phyloP scores from a whole-genome alignment of 2,113 vertebrate species.

The Nerophis ophidion region DNA sequence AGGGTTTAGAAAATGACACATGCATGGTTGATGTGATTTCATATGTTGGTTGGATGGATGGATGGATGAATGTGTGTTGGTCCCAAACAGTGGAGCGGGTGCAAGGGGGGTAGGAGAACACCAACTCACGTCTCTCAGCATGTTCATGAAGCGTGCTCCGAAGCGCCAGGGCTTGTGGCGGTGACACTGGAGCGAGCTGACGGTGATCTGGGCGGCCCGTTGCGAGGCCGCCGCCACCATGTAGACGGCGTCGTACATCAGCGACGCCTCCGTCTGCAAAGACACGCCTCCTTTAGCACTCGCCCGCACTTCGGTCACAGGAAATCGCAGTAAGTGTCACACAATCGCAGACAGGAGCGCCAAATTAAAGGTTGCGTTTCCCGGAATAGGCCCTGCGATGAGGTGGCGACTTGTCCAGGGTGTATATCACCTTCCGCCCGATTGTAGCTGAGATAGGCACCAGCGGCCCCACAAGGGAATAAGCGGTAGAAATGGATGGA shows the following conservation, averaged over 20 bases:
- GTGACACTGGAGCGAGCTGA: constrained; percentile 97
- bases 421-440: too few species aligned
- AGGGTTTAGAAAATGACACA: too few species aligned
- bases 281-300: constrained; percentile 17
- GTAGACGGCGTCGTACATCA: constrained; percentile 95
- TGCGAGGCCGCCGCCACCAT: constrained; percentile 91
- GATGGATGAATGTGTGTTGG: not conserved
- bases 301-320: not conserved
- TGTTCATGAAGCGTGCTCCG: constrained; percentile 89
- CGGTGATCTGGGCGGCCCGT: constrained; percentile 83
- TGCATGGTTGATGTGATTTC: too few species aligned
- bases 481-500: too few species aligned
- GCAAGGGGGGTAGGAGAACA: not conserved
- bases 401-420: too few species aligned
- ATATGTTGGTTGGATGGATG: not conserved
- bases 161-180: constrained; percentile 97
- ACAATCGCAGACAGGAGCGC: constrained; percentile 8
- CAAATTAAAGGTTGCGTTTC: not conserved
- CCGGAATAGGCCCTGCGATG: too few species aligned
- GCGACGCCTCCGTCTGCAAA: constrained; percentile 86
- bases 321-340: not conserved
- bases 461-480: too few species aligned
- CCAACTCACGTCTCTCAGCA: constrained; percentile 92
- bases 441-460: too few species aligned
- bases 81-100: too few species aligned